Evolutionary conservation across 2,113 vertebrate genomes (phyloP).

Genomic region (Passer montanus): DNA sequence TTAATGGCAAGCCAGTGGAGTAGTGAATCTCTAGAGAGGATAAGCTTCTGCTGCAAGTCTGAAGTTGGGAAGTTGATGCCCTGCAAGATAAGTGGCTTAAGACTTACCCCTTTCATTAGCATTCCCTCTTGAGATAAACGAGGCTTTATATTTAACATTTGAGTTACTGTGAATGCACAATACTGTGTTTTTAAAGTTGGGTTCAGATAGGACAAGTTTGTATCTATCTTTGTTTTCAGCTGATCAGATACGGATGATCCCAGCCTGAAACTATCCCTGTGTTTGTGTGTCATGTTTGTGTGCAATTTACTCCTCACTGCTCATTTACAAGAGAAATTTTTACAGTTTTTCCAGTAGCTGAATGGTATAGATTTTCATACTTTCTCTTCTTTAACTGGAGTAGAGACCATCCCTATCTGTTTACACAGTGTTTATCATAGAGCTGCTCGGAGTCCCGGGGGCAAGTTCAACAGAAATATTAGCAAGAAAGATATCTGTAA

Average conservation of each 20-base stretch:
- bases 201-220: not conserved
- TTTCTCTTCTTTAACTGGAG: not conserved
- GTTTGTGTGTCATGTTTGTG: not conserved
- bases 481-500: not conserved
- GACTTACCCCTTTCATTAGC: not conserved
- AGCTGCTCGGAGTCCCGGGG: not conserved
- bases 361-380: not conserved
- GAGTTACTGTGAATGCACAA: not conserved
- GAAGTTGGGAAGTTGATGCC: not conserved
- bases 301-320: not conserved
- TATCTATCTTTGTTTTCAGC: not conserved
- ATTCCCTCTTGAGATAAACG: not conserved
- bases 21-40: not conserved
- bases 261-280: not conserved
- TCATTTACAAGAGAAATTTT: not conserved
- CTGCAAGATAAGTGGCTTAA: not conserved
- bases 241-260: not conserved
- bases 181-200: not conserved
- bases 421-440: not conserved
- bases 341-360: not conserved
- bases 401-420: not conserved
- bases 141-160: not conserved
- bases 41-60: not conserved
- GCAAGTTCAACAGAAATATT: not conserved
- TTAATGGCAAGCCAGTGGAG: not conserved